Evolutionary conservation across 2,888 invertebrate genomes (phyloP).

Genomic region (Orgyia antiqua): DNA sequence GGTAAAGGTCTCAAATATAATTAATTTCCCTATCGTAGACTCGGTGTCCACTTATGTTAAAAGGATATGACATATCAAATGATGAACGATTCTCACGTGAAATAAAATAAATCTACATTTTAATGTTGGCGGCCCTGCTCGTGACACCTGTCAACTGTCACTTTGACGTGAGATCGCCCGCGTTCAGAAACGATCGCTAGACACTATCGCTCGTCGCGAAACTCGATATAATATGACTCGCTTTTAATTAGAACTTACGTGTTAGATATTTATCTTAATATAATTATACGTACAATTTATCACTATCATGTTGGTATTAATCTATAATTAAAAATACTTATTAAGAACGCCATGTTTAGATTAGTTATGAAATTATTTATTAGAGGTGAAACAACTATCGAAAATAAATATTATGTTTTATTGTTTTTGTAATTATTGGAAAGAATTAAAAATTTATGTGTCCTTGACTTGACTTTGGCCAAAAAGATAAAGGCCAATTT

Average conservation of each 20-base stretch:
- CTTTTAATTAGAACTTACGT: conserved; percentile 47
- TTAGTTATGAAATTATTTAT: no score
- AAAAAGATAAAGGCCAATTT: no score
- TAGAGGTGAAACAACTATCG: no score
- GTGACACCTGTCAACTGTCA: conserved; percentile 74
- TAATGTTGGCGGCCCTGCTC: conserved; percentile 32
- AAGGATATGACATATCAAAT: conserved; percentile 20
- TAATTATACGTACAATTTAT: conserved; percentile 19
- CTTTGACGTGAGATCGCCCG: conserved; percentile 63
- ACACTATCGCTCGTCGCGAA: conserved; percentile 56
- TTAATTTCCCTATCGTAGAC: conserved; percentile 3
- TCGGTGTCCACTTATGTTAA: conserved; percentile 15
- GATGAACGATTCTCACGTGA: conserved; percentile 27
- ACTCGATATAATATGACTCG: conserved; percentile 59
- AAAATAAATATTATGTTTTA: no score
- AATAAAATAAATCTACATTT: conserved; percentile 27
- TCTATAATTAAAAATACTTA: conserved; percentile 7
- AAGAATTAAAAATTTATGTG: no score
- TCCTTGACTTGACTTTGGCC: no score
- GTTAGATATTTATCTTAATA: conserved; percentile 29
- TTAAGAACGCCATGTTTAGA: no score
- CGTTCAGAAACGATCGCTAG: conserved; percentile 53
- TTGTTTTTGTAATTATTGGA: no score
- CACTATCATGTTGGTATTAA: conserved; percentile 7
- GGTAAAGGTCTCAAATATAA: background rate